phyloP scores from a whole-genome alignment of 2,113 vertebrate genomes.

The Ardeotis arabs region DNA sequence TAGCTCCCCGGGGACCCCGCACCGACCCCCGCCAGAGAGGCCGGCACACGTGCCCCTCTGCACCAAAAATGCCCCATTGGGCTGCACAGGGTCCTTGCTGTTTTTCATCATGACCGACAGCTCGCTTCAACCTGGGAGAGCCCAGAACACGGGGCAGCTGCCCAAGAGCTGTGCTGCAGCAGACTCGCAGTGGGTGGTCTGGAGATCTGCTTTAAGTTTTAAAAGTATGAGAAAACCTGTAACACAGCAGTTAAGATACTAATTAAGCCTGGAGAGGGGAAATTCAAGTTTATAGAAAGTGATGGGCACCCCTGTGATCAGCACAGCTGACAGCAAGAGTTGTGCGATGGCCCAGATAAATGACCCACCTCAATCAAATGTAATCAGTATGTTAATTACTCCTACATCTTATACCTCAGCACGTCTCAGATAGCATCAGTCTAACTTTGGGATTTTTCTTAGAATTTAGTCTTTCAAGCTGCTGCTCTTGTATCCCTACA shows the following conservation, averaged over 20 bases:
- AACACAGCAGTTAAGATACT: not conserved
- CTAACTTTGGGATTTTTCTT: not conserved
- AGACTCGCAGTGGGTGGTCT: not conserved
- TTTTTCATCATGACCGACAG: not conserved
- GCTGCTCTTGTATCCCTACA: not conserved
- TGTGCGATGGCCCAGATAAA: not conserved
- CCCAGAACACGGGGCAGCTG: fast-evolving
- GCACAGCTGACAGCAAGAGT: not conserved
- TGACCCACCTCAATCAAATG: not conserved
- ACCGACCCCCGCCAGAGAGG: too few relatives aligned
- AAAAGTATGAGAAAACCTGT: not conserved
- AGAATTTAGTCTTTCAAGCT: not conserved
- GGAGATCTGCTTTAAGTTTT: not conserved
- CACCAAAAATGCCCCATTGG: not conserved
- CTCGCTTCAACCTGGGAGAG: not conserved
- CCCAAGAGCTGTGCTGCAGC: not conserved
- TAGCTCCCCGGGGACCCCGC: fast-evolving
- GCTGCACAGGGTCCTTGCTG: not conserved
- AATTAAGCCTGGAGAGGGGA: not conserved
- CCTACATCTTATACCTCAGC: not conserved
- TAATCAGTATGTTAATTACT: not conserved
- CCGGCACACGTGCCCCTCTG: fast-evolving
- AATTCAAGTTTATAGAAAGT: not conserved
- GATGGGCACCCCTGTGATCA: not conserved
- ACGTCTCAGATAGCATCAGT: fast-evolving